Conservation (phyloP, 2,797 vertebrate genomes). For the Syncerus caffer region DNA sequence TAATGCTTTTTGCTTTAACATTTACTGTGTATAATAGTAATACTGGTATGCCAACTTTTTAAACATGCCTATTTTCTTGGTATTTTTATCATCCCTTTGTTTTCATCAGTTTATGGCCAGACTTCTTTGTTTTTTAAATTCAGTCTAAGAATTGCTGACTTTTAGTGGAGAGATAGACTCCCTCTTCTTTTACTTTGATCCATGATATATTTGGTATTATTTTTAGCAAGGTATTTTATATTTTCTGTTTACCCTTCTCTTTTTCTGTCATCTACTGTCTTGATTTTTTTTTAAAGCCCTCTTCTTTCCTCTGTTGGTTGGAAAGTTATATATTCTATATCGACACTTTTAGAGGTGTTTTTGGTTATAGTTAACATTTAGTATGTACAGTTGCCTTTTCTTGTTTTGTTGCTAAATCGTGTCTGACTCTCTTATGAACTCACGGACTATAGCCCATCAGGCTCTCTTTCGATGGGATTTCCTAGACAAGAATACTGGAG, state of each 20-base stretch:
- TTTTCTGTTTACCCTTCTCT: constrained; percentile 1
- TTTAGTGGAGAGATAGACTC: neutral
- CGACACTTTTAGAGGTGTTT: neutral
- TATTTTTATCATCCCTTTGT: neutral
- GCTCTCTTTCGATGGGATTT: neutral
- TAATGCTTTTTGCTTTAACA: neutral
- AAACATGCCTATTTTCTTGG: neutral
- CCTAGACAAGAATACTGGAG: neutral
- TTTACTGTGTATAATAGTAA: neutral
- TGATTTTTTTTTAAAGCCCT: neutral
- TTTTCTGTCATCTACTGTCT: neutral
- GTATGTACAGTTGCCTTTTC: neutral
- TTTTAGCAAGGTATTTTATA: neutral
- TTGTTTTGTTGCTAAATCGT: neutral
- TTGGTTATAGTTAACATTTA: neutral
- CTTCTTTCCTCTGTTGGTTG: neutral
- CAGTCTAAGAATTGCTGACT: neutral
- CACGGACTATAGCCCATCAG: neutral
- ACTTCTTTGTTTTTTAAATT: neutral
- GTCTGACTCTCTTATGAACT: neutral
- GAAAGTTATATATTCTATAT: neutral
- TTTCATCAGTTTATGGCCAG: neutral
- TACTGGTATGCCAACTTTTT: neutral
- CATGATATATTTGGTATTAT: neutral
- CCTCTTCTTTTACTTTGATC: neutral